Conservation (phyloP, 2,888 invertebrate genomes). For the Chalcosyrphus nemorum region DNA sequence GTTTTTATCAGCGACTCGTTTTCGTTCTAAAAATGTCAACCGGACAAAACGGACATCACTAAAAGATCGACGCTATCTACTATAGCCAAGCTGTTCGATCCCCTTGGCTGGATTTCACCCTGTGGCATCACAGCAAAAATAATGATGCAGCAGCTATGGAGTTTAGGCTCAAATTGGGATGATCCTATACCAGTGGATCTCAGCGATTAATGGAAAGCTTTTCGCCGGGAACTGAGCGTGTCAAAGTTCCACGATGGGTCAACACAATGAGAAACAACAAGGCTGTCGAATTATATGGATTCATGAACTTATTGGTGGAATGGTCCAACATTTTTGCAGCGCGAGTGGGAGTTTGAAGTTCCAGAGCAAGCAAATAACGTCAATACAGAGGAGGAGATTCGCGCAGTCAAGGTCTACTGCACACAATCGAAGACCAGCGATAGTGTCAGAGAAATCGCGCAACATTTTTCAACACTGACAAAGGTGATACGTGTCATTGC, state of each 20-base stretch:
- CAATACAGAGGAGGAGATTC: background rate
- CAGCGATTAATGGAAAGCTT: slow-evolving; percentile 25
- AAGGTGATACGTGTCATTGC: too few species aligned
- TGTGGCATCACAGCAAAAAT: slow-evolving; percentile 63
- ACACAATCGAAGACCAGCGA: too few species aligned
- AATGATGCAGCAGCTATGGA: slow-evolving; percentile 62
- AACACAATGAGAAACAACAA: background rate
- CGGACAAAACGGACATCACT: background rate
- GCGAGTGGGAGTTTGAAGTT: background rate
- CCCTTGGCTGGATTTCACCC: slow-evolving; percentile 59
- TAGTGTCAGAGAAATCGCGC: too few species aligned
- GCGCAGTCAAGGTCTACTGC: background rate
- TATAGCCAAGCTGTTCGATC: slow-evolving; percentile 61
- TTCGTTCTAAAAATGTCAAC: background rate
- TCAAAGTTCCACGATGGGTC: background rate
- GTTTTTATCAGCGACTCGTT: slow-evolving; percentile 3
- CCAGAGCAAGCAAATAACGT: background rate
- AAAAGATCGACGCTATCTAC: slow-evolving; percentile 41
- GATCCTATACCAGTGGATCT: slow-evolving; percentile 35
- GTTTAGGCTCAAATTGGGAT: slow-evolving; percentile 47
- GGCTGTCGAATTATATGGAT: background rate
- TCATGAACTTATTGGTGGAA: background rate
- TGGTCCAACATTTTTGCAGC: background rate
- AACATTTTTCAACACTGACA: too few species aligned
- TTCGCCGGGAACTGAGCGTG: slow-evolving; percentile 25